Evolutionary conservation across 2,888 invertebrate species (phyloP), one percentile per base, ranked within the genome.

Genomic region (Girardia tigrina): DNA sequence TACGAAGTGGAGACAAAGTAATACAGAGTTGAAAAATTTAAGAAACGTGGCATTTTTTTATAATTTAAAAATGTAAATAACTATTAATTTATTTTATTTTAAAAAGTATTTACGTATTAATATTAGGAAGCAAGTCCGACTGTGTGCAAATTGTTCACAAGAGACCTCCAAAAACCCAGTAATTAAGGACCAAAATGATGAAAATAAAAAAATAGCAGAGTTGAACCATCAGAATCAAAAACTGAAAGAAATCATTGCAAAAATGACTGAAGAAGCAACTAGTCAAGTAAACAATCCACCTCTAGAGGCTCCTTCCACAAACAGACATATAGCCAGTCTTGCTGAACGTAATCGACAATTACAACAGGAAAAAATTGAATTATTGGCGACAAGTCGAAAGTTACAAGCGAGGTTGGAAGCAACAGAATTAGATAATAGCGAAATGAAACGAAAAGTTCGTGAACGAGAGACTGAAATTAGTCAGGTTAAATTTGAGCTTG

Each of bases 401-500:
- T 56, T 56, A 56, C 56, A 56, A 56, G 56, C 56, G n/a, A n/a
- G 56, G 4, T 56, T 56, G 2, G 56, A 56, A 56, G 56, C 56
- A 12, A 56, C 56, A 12, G 56, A 56, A 56, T 8, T 23, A 16
- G 56, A 56, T 56, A 56, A 16, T n/a, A 56, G 23, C 23, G 23
- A 56, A 6, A 56, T 56, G 56, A 56, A 56, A 56, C 56, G 56
- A n/a, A 12, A 20, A 8, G 56, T 56, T 56, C 56, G 56, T n/a
- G 56, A 56, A 56, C n/a, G n/a, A 56, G 56, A 56, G 2, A 56
- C 56, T 56, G 56, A 56, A 56, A 56, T 56, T n/a, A 56, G 56
- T 56, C 56, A 56, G n/a, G n/a, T 56, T 20, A 56, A 56, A 56
- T 56, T 56, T n/a, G 56, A 56, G n/a, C 56, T 56, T 56, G 56